phyloP scores from a whole-genome alignment of 2,888 invertebrate species.

The Myopa testacea region DNA sequence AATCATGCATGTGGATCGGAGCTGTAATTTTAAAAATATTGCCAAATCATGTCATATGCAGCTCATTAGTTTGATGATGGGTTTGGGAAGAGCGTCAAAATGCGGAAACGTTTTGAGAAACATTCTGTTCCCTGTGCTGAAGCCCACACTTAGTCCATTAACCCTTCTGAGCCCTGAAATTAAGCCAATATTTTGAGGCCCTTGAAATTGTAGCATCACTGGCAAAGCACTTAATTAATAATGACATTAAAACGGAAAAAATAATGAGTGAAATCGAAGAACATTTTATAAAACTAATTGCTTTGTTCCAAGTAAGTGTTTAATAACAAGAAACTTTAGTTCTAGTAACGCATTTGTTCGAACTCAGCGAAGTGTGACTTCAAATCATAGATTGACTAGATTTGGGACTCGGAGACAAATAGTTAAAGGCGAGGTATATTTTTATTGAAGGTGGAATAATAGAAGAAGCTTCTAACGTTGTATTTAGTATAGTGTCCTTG shows the following conservation, averaged over 20 bases:
- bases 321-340: no score
- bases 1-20: neutral
- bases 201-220: no score
- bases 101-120: neutral
- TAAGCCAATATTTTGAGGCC: neutral
- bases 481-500: no score
- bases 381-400: neutral
- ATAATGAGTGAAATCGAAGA: neutral
- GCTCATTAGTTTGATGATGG: neutral
- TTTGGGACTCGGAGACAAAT: neutral
- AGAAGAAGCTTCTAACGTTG: no score
- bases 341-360: neutral
- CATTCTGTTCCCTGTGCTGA: no score
- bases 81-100: neutral
- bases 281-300: neutral
- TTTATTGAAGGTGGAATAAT: no score
- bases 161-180: no score
- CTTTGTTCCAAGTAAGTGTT: neutral
- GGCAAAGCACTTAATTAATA: neutral
- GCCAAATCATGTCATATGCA: neutral
- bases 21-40: neutral
- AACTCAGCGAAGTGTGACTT: neutral
- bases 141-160: no score
- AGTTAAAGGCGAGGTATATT: no score
- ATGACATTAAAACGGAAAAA: neutral